Percentiles rank a stretch among this genome's conserved stretches.
These are phyloP conservation scores for Poeciliopsis occidentalis DNA, from an alignment of 2,113 vertebrate genomes.

Conservation along the genomic window DNA sequence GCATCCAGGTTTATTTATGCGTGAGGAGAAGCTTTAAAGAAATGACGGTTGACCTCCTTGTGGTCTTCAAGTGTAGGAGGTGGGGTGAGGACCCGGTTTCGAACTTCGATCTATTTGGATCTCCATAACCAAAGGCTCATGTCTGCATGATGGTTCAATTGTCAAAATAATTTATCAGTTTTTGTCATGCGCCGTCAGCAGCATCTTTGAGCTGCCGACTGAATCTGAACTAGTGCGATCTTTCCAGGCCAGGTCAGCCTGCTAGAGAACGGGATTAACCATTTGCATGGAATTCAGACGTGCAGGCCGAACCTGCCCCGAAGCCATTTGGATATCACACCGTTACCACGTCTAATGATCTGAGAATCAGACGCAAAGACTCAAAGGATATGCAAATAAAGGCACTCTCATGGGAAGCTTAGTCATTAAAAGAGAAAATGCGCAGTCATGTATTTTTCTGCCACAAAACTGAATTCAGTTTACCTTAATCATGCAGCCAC, in stretches of 20 bases:
- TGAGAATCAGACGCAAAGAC: slow-evolving; percentile 40
- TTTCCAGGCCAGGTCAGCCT: slow-evolving; percentile 21
- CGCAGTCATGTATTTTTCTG: not conserved
- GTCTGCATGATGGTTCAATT: slow-evolving; percentile 71
- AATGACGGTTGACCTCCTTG: slow-evolving; percentile 41
- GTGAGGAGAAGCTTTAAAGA: slow-evolving; percentile 54
- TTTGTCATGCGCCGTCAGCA: slow-evolving; percentile 59
- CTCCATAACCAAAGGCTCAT: slow-evolving; percentile 49
- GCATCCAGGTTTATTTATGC: slow-evolving; percentile 54
- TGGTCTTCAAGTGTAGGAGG: slow-evolving; percentile 17
- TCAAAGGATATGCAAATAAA: slow-evolving; percentile 59
- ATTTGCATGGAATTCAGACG: slow-evolving; percentile 77
- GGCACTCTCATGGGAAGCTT: slow-evolving; percentile 36
- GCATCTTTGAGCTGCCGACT: slow-evolving; percentile 17
- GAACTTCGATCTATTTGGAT: slow-evolving; percentile 41
- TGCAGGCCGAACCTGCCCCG: slow-evolving; percentile 44
- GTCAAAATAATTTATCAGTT: slow-evolving; percentile 59
- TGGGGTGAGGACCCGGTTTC: slow-evolving; percentile 10
- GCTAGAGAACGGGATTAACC: slow-evolving; percentile 50
- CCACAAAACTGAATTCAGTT: not conserved
- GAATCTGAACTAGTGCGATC: not conserved
- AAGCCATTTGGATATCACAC: slow-evolving; percentile 55
- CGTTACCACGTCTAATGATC: slow-evolving; percentile 42
- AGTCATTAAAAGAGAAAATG: slow-evolving; percentile 15
- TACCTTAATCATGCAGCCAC: not conserved